phyloP scores from a whole-genome alignment of 2,888 invertebrate genomes.

The Erebia epiphron region DNA sequence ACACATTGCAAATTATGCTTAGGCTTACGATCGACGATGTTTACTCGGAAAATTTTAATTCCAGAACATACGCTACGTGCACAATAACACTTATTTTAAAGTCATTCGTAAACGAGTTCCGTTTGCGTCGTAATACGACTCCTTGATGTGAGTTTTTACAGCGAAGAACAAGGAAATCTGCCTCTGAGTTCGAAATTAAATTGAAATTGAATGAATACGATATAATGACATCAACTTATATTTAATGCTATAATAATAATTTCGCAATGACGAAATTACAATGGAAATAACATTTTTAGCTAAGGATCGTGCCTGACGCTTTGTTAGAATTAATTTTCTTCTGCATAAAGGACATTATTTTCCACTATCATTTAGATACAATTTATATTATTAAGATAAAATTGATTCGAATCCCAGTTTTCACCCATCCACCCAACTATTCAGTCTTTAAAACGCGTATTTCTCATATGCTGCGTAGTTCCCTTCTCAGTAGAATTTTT shows the following conservation, averaged over 20 bases:
- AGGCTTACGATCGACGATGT: slow-evolving; percentile 1
- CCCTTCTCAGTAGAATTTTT: too few species aligned
- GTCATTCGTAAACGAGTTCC: slow-evolving; percentile 6
- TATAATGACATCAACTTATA: too few species aligned
- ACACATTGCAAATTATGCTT: slow-evolving; percentile 23
- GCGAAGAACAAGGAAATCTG: neutral
- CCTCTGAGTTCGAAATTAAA: neutral
- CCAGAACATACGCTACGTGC: neutral
- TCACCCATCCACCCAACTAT: accelerated
- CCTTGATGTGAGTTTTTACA: neutral
- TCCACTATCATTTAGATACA: too few species aligned
- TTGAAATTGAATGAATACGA: neutral
- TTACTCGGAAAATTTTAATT: slow-evolving; percentile 14
- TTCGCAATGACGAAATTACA: neutral
- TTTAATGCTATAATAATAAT: neutral
- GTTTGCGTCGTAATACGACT: neutral
- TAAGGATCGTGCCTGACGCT: too few species aligned
- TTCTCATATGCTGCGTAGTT: too few species aligned
- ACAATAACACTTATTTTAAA: slow-evolving; percentile 8
- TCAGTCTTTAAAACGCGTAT: too few species aligned
- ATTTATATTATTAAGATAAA: too few species aligned
- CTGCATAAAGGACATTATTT: too few species aligned
- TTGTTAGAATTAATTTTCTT: too few species aligned
- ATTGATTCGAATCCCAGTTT: too few species aligned
- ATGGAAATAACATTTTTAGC: neutral